phyloP scores from a whole-genome alignment of 2,888 invertebrate species.

The Graphium colonna region DNA sequence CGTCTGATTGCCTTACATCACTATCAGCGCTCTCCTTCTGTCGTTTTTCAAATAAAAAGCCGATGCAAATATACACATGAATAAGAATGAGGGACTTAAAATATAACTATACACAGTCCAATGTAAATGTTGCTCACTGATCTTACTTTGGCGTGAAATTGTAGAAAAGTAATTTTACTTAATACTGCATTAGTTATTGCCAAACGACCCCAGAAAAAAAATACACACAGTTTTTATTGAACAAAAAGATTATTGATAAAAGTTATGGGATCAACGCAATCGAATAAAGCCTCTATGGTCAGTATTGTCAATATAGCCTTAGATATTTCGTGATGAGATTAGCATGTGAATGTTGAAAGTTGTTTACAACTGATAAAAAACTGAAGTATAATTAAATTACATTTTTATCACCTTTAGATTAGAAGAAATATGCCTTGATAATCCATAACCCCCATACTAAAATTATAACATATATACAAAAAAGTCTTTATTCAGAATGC shows the following conservation, averaged over 20 bases:
- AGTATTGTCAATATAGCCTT: background rate
- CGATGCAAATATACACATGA: slow-evolving; percentile 70
- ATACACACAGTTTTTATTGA: background rate
- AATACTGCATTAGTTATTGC: background rate
- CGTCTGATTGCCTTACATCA: slow-evolving; percentile 76
- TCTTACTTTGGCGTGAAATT: slow-evolving; percentile 75
- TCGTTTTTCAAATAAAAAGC: slow-evolving; percentile 55
- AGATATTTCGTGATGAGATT: background rate
- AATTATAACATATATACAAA: background rate
- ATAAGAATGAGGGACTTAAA: slow-evolving; percentile 41
- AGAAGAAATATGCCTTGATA: background rate
- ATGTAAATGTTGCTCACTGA: slow-evolving; percentile 58
- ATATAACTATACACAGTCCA: slow-evolving; percentile 19
- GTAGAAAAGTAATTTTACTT: slow-evolving; percentile 28
- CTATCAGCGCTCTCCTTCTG: slow-evolving; percentile 66
- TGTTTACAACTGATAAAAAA: too few species aligned
- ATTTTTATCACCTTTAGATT: too few species aligned
- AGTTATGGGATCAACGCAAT: slow-evolving; percentile 6
- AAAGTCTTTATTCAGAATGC: slow-evolving; percentile 7
- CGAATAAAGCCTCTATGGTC: slow-evolving; percentile 1
- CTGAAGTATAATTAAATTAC: too few species aligned
- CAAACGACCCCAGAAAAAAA: background rate
- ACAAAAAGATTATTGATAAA: background rate
- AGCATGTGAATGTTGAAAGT: too few species aligned
- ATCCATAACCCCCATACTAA: background rate